These are phyloP conservation scores for Nanger granti DNA, from an alignment of 2,113 vertebrate species.

Conservation along the genomic window DNA sequence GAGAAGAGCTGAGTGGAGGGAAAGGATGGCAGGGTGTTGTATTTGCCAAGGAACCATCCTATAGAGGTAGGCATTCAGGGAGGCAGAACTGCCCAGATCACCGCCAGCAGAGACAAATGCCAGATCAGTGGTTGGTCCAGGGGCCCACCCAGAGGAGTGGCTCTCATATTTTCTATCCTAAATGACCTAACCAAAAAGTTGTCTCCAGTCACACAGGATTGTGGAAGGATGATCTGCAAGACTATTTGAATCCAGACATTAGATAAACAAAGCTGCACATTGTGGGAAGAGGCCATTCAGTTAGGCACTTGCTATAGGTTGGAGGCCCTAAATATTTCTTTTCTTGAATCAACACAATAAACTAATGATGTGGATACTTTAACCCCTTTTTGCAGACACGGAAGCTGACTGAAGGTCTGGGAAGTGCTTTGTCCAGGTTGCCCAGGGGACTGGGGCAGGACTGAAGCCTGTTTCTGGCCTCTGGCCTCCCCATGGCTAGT, in stretches of 20 bases:
- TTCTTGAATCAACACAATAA: background rate
- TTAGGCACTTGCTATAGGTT: background rate
- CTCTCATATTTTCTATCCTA: background rate
- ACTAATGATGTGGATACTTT: background rate
- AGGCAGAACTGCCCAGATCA: accelerated
- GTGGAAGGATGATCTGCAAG: background rate
- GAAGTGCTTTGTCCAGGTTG: background rate
- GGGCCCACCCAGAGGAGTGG: background rate
- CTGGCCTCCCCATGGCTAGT: too few relatives aligned
- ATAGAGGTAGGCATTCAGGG: background rate
- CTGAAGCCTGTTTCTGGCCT: background rate
- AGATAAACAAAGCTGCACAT: background rate
- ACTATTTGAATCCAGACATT: background rate
- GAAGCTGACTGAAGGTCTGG: background rate
- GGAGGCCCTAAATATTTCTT: background rate
- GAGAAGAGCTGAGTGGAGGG: background rate
- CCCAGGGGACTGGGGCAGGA: background rate
- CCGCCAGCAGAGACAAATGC: background rate
- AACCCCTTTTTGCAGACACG: background rate
- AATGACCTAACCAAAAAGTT: background rate
- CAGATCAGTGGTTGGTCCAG: background rate
- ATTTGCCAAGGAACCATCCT: background rate
- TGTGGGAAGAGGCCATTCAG: background rate
- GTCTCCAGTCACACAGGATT: background rate
- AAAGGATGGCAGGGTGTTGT: background rate